Percentiles rank a stretch among this genome's conserved stretches.
Evolutionary conservation across 2,113 vertebrate genomes (phyloP).

Genomic region (Patagioenas fasciata): DNA sequence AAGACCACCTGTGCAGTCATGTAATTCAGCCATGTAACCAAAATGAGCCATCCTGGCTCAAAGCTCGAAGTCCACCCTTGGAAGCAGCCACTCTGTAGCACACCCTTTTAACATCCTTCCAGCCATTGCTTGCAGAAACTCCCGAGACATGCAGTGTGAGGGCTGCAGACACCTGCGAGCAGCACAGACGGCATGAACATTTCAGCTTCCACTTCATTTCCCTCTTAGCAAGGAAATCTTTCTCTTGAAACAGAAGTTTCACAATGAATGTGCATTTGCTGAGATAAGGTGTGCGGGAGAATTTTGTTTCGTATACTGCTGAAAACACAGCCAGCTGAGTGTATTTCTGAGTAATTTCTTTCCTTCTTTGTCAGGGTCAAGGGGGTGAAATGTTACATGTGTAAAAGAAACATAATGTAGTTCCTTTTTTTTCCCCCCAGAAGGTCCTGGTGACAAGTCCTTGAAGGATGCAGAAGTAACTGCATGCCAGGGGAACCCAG

Average conservation of each 20-base stretch:
- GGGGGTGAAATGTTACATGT: neutral
- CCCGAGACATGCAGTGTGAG: rapidly evolving
- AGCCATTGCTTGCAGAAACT: neutral
- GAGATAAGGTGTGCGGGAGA: neutral
- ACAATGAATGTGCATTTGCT: neutral
- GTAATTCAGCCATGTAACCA: neutral
- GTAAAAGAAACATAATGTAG: neutral
- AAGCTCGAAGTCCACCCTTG: neutral
- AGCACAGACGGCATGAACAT: rapidly evolving
- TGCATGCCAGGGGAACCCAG: neutral
- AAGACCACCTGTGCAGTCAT: neutral
- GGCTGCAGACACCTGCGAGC: rapidly evolving
- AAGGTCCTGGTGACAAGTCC: neutral
- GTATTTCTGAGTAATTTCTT: neutral
- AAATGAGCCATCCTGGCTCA: neutral
- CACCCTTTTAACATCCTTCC: neutral
- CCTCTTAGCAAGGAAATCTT: neutral
- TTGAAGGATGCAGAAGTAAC: neutral
- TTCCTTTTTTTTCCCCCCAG: neutral
- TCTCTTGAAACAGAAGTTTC: neutral
- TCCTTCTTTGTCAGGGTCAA: neutral
- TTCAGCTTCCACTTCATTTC: neutral
- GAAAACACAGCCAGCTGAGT: neutral
- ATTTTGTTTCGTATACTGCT: neutral
- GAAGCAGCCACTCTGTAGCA: neutral